Conservation (phyloP, 2,113 vertebrate genomes). For the Atractosteus spatula region DNA sequence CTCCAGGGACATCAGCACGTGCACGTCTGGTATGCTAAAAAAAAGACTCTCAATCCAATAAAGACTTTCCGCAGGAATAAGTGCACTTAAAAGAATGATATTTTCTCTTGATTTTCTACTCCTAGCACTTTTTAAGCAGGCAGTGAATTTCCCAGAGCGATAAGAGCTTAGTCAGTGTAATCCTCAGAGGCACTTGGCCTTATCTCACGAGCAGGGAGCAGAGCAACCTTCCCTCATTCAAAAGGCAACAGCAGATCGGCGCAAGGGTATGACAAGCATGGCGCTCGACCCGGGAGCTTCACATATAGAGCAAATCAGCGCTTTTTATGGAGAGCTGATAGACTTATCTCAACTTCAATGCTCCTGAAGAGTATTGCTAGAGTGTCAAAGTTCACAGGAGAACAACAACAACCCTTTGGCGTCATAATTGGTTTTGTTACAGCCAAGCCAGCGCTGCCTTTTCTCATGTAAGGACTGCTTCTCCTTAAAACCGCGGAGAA, state of each 20-base stretch:
- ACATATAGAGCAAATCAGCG: conserved; percentile 47
- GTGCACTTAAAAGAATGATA: conserved; percentile 67
- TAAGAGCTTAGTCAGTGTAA: conserved; percentile 74
- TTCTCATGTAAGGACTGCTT: too few species aligned
- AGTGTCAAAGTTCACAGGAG: conserved; percentile 32
- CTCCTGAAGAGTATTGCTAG: conserved; percentile 58
- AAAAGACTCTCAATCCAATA: conserved; percentile 56
- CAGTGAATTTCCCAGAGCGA: conserved; percentile 72
- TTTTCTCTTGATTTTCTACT: conserved; percentile 64
- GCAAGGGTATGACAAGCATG: conserved; percentile 31
- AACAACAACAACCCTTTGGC: too few species aligned
- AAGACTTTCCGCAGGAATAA: conserved; percentile 64
- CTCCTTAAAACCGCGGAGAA: too few species aligned
- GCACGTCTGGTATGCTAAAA: conserved; percentile 40
- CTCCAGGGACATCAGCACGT: conserved; percentile 43
- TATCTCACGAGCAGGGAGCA: conserved; percentile 63
- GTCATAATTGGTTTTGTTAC: too few species aligned
- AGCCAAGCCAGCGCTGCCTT: too few species aligned
- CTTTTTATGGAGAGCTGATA: conserved; percentile 49
- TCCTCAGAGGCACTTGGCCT: conserved; percentile 60
- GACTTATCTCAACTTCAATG: conserved; percentile 56
- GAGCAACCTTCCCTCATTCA: conserved; percentile 52
- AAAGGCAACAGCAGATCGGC: conserved; percentile 11
- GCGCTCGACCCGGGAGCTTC: conserved; percentile 8
- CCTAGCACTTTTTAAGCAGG: conserved; percentile 64